Conservation (phyloP, 2,113 vertebrate genomes). For the Ranitomeya variabilis region DNA sequence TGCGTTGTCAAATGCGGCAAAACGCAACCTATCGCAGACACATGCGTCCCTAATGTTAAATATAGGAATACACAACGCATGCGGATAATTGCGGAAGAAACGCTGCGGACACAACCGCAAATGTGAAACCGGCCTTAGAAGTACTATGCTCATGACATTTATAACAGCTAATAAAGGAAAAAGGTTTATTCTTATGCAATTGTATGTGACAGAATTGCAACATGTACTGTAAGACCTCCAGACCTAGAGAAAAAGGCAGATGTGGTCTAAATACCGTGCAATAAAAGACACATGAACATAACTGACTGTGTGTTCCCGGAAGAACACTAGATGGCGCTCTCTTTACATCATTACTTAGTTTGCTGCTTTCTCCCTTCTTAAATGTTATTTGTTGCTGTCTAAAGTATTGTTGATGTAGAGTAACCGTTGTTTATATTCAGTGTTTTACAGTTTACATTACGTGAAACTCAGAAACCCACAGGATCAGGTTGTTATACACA, state of each 20-base stretch:
- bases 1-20: no score
- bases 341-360: not conserved
- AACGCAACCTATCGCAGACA: no score
- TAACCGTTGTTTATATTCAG: slow-evolving; percentile 9
- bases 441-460: not conserved
- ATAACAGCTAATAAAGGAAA: no score
- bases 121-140: no score
- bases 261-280: not conserved
- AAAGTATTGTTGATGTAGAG: not conserved
- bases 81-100: no score
- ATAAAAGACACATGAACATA: not conserved
- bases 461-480: not conserved
- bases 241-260: not conserved
- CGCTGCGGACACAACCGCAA: no score
- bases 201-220: no score
- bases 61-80: no score
- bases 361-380: not conserved
- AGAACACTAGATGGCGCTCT: slow-evolving; percentile 32
- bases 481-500: not conserved
- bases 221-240: no score
- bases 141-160: no score
- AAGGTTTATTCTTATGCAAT: no score
- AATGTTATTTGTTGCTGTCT: not conserved
- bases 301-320: not conserved
- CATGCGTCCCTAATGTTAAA: no score